phyloP scores from a whole-genome alignment of 1,140 invertebrate species.

The Drosophila grimshawi region DNA sequence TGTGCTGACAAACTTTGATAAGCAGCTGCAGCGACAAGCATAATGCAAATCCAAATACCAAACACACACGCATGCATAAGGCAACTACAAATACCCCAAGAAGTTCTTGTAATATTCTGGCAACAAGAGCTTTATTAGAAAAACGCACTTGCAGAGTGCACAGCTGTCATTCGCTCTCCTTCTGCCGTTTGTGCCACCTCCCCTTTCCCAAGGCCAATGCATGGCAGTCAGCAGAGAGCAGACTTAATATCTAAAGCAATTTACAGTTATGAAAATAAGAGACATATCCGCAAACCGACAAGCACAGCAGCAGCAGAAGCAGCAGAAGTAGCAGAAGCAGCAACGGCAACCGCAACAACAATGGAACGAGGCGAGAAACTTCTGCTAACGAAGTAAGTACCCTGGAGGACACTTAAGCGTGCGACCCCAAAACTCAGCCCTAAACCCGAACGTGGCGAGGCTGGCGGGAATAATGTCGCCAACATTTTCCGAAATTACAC shows the following conservation, averaged over 20 bases:
- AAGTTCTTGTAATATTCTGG: slow-evolving; percentile 59
- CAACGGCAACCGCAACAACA: slow-evolving; percentile 39
- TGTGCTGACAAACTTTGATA: slow-evolving; percentile 36
- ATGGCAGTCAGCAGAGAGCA: slow-evolving; percentile 44
- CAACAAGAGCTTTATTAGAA: slow-evolving; percentile 57
- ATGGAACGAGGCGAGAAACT: slow-evolving; percentile 70
- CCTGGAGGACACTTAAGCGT: slow-evolving; percentile 84
- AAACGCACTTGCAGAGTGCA: slow-evolving; percentile 39
- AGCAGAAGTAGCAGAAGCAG: slow-evolving; percentile 17
- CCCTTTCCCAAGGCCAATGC: background rate
- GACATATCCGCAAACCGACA: slow-evolving; percentile 82
- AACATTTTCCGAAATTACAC: slow-evolving; percentile 82
- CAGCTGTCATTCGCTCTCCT: slow-evolving; percentile 2
- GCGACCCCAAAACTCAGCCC: slow-evolving; percentile 54
- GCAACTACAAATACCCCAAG: slow-evolving; percentile 20
- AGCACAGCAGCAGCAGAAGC: slow-evolving; percentile 54
- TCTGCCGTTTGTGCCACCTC: background rate
- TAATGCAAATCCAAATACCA: slow-evolving; percentile 19
- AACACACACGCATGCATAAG: slow-evolving; percentile 4
- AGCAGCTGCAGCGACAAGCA: slow-evolving; percentile 25
- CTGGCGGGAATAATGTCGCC: slow-evolving; percentile 73
- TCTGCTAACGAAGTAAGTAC: slow-evolving; percentile 83
- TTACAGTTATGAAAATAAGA: slow-evolving; percentile 84
- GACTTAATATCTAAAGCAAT: slow-evolving; percentile 84
- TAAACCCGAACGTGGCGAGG: slow-evolving; percentile 36